Evolutionary conservation across 2,888 invertebrate species (phyloP).

Genomic region (Ornithoptera alexandrae): DNA sequence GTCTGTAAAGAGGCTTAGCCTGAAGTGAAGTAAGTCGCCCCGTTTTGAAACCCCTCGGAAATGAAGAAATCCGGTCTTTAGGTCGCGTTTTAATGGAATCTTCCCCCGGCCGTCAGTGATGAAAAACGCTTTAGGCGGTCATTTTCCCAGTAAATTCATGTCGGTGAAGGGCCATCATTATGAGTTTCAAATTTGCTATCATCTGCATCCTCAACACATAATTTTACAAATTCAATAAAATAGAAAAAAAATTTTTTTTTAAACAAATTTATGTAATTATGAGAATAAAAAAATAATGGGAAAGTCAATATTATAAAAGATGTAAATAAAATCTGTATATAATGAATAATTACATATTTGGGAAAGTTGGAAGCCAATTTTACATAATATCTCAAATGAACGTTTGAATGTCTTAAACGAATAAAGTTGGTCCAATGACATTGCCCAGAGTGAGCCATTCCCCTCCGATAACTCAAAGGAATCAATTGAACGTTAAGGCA

Average conservation of each 20-base stretch:
- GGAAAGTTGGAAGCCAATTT: too few relatives aligned
- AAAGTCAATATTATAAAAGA: too few relatives aligned
- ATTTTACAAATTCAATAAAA: too few relatives aligned
- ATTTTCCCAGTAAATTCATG: slow-evolving; percentile 39
- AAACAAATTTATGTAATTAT: too few relatives aligned
- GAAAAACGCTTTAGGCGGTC: slow-evolving; percentile 48
- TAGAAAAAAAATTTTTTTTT: too few relatives aligned
- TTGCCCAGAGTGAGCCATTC: slow-evolving; percentile 7
- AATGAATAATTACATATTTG: too few relatives aligned
- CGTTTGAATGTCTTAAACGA: slow-evolving; percentile 1
- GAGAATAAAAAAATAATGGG: too few relatives aligned
- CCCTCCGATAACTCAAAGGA: slow-evolving; percentile 41
- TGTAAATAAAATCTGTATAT: too few relatives aligned
- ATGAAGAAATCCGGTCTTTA: slow-evolving; percentile 63
- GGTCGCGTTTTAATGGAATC: slow-evolving; percentile 58
- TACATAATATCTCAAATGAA: background rate
- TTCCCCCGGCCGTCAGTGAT: slow-evolving; percentile 41
- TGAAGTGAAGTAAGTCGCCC: slow-evolving; percentile 34
- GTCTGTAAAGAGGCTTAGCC: slow-evolving; percentile 14
- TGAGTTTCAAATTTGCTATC: too few relatives aligned
- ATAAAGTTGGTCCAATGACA: slow-evolving; percentile 10
- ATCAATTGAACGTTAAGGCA: slow-evolving; percentile 38
- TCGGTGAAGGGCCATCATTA: slow-evolving; percentile 12
- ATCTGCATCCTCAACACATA: too few relatives aligned
- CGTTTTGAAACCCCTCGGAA: slow-evolving; percentile 54